Conservation (phyloP, 2,113 vertebrate species). For the Herpetotheres cachinnans region DNA sequence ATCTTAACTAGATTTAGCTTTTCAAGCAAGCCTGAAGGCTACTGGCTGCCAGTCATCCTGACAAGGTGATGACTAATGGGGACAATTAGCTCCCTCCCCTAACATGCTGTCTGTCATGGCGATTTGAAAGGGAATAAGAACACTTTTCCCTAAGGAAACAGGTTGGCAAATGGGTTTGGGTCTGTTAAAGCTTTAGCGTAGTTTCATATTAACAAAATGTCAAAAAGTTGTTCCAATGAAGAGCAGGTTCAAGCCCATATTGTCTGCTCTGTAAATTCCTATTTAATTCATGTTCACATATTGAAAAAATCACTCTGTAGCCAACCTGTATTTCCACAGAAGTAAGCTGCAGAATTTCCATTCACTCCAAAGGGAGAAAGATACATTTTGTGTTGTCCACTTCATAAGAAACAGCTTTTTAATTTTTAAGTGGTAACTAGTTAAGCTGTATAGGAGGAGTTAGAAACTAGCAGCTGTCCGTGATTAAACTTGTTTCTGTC, state of each 20-base stretch:
- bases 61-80: constrained; percentile 59
- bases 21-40: neutral
- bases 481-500: neutral
- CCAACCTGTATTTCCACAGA: neutral
- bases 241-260: neutral
- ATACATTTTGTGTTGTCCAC: neutral
- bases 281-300: neutral
- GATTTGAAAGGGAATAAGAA: constrained; percentile 31
- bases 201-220: constrained; percentile 7
- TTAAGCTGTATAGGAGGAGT: neutral
- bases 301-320: neutral
- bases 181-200: neutral
- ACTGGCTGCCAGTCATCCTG: constrained; percentile 60
- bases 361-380: neutral
- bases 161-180: constrained; percentile 47
- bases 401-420: neutral
- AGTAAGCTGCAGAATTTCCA: neutral
- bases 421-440: neutral
- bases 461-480: neutral
- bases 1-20: constrained; percentile 10
- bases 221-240: neutral
- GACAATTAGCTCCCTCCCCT: constrained; percentile 41
- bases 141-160: constrained; percentile 28
- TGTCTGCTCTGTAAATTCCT: neutral
- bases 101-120: constrained; percentile 31